Conservation (phyloP, 1,140 invertebrate genomes). For the Elysia chlorotica region DNA sequence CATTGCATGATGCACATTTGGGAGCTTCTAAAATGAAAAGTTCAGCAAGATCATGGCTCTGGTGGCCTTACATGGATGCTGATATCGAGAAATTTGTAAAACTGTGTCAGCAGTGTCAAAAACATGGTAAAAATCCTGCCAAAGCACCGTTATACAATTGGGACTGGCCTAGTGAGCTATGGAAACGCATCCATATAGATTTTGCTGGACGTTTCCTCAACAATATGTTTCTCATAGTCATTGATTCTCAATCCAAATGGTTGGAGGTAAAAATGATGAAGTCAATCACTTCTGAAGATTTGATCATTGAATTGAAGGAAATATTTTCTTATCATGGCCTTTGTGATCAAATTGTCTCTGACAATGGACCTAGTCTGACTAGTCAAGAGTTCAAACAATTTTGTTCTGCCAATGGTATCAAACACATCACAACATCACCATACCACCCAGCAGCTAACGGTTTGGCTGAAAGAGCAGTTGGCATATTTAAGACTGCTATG, state of each 20-base stretch:
- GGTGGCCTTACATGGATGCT: constrained; percentile 64
- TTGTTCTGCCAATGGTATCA: constrained; percentile 54
- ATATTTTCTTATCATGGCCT: constrained; percentile 60
- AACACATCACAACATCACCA: constrained; percentile 37
- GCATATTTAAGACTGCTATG: neutral
- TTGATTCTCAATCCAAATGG: constrained; percentile 64
- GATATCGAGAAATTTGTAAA: constrained; percentile 59
- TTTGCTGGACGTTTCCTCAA: constrained; percentile 58
- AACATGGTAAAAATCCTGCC: constrained; percentile 29
- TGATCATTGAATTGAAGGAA: constrained; percentile 32
- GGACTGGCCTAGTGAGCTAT: constrained; percentile 51
- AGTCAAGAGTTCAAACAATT: constrained; percentile 56
- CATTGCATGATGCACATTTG: constrained; percentile 62
- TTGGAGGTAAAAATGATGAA: constrained; percentile 59
- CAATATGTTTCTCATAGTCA: constrained; percentile 59
- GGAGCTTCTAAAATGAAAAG: constrained; percentile 54
- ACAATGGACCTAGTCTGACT: constrained; percentile 62
- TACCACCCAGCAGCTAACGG: constrained; percentile 48
- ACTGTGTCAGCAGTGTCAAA: constrained; percentile 58
- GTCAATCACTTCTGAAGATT: constrained; percentile 28
- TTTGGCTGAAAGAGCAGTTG: constrained; percentile 28
- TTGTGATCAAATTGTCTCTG: constrained; percentile 57
- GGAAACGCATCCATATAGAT: constrained; percentile 58
- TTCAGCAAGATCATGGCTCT: constrained; percentile 65
- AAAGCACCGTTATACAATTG: constrained; percentile 43